phyloP scores from a whole-genome alignment of 2,888 invertebrate species.

The Dendrolimus houi region DNA sequence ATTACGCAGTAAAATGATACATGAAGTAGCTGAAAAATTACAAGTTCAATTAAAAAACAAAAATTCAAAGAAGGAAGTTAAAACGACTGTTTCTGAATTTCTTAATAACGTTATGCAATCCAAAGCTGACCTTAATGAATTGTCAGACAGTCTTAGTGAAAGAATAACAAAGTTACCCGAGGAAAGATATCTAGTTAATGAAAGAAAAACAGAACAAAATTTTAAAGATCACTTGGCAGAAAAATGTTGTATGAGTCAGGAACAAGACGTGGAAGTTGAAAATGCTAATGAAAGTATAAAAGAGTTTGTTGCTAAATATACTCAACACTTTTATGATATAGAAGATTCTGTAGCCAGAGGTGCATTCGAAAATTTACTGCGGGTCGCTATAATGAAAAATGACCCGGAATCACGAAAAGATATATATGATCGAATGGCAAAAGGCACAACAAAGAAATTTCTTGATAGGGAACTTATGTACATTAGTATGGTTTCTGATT shows the following conservation, averaged over 20 bases:
- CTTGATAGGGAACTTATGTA: conserved; percentile 36
- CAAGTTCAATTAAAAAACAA: conserved; percentile 23
- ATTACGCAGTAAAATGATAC: conserved; percentile 19
- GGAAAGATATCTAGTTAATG: conserved; percentile 21
- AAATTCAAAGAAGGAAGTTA: conserved; percentile 20
- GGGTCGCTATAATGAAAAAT: conserved; percentile 33
- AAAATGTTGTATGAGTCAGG: conserved; percentile 1
- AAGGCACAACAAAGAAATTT: conserved; percentile 13
- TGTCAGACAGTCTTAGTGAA: conserved; percentile 26
- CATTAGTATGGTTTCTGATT: conserved; percentile 42
- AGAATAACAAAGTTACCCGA: conserved; percentile 28
- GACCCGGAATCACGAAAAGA: conserved; percentile 26
- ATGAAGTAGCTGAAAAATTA: conserved; percentile 30
- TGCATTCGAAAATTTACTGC: conserved; percentile 34
- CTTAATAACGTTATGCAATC: conserved; percentile 24
- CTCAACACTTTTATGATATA: conserved; percentile 35
- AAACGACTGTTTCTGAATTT: conserved; percentile 28
- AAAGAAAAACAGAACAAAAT: conserved; percentile 3
- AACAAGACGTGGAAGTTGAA: conserved; percentile 2
- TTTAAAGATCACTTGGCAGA: background rate
- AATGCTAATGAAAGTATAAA: conserved; percentile 31
- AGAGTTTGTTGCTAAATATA: conserved; percentile 35
- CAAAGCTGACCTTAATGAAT: conserved; percentile 18
- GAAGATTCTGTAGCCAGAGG: conserved; percentile 32
- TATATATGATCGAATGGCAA: conserved; percentile 23